phyloP scores from a whole-genome alignment of 1,140 invertebrate species.

The Eumeta japonica region DNA sequence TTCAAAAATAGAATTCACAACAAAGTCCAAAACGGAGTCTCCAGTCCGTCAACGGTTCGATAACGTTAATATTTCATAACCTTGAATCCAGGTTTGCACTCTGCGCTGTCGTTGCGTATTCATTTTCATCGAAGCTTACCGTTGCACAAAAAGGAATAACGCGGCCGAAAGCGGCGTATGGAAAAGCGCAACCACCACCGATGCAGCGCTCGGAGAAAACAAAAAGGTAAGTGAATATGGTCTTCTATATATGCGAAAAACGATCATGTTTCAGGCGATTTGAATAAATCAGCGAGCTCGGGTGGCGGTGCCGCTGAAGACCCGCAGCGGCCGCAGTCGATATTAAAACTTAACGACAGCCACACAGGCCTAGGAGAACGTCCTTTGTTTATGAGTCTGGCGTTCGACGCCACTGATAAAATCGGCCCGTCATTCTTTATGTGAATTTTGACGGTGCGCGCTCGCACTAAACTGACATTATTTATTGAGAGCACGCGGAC shows the following conservation, averaged over 20 bases:
- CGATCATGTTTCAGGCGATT: slow-evolving; percentile 48
- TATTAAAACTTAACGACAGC: slow-evolving; percentile 48
- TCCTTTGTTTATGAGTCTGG: slow-evolving; percentile 48
- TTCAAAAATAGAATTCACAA: no score
- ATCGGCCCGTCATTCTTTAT: slow-evolving; percentile 50
- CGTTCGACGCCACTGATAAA: slow-evolving; percentile 33
- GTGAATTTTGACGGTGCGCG: slow-evolving; percentile 43
- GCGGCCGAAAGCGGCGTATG: slow-evolving; percentile 6
- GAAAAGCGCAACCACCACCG: no score
- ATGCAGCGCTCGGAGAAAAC: slow-evolving; percentile 8
- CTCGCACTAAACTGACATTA: slow-evolving; percentile 39
- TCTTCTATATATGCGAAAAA: slow-evolving; percentile 40
- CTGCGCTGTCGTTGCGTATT: no score
- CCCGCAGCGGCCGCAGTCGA: slow-evolving; percentile 22
- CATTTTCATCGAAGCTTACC: slow-evolving; percentile 4
- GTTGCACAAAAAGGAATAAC: slow-evolving; percentile 6
- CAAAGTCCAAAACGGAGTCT: no score
- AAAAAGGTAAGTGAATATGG: slow-evolving; percentile 28
- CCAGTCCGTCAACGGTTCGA: no score
- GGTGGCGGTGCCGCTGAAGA: slow-evolving; percentile 31
- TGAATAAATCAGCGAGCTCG: slow-evolving; percentile 50
- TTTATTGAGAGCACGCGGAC: slow-evolving; percentile 39
- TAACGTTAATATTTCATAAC: no score
- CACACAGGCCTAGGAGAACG: slow-evolving; percentile 48
- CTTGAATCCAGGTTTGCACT: no score